Evolutionary conservation across 2,113 vertebrate species (phyloP).

Genomic region (Oenanthe oenanthe): DNA sequence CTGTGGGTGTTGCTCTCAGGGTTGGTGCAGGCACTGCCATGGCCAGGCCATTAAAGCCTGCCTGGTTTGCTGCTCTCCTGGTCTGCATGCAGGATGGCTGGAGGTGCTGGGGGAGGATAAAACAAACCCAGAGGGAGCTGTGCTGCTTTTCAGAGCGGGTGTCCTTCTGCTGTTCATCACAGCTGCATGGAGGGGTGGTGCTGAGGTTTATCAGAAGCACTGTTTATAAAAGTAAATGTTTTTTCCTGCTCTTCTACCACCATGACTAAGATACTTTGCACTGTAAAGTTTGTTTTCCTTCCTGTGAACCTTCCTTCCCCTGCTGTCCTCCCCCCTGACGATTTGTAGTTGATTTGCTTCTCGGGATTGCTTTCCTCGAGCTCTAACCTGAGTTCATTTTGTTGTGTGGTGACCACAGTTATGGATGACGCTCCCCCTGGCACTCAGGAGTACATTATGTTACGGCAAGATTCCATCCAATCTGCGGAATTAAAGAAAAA

Average conservation of each 20-base stretch:
- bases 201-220: neutral
- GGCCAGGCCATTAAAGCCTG: neutral
- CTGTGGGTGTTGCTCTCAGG: neutral
- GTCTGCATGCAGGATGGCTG: constrained; percentile 1
- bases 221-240: constrained; percentile 20
- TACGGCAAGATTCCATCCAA: constrained; percentile 99
- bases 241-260: neutral
- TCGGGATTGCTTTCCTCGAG: constrained; percentile 67
- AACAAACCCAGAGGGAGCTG: neutral
- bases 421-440: constrained; percentile 98
- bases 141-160: neutral
- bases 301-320: neutral
- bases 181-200: constrained; percentile 27
- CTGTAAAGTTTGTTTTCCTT: neutral
- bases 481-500: constrained; percentile 99
- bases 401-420: constrained; percentile 97
- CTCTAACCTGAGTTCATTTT: constrained; percentile 96
- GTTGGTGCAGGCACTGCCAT: neutral
- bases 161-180: neutral
- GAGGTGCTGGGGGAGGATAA: neutral
- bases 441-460: constrained; percentile 99
- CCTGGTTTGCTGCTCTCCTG: neutral
- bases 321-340: constrained; percentile 18
- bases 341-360: constrained; percentile 68
- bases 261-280: neutral